Conservation (phyloP, 2,797 vertebrate genomes). For the Callimico goeldii region DNA sequence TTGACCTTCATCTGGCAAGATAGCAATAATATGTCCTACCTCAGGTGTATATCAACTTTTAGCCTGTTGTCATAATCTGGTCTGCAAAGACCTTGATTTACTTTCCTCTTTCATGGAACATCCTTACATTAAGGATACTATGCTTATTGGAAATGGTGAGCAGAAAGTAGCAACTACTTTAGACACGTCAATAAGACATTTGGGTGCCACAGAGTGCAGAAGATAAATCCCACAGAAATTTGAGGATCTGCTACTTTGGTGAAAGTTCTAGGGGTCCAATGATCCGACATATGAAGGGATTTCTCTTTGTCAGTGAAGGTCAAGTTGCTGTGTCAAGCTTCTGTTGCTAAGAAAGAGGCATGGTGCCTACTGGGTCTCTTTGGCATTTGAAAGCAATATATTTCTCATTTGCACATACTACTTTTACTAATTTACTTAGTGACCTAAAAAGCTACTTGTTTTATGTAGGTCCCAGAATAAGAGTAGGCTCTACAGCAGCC, state of each 20-base stretch:
- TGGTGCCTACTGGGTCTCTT: neutral
- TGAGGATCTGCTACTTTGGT: constrained; percentile 7
- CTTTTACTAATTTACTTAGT: constrained; percentile 38
- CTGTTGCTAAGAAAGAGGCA: neutral
- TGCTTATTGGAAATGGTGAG: neutral
- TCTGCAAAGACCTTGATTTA: neutral
- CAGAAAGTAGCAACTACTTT: neutral
- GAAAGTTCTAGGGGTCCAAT: constrained; percentile 7
- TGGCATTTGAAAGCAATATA: neutral
- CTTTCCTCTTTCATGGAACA: neutral
- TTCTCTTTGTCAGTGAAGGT: constrained; percentile 28
- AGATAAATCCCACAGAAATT: constrained; percentile 7
- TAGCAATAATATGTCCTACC: neutral
- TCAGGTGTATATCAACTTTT: neutral
- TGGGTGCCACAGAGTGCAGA: neutral
- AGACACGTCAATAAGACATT: neutral
- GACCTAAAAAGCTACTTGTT: constrained; percentile 54
- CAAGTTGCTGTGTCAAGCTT: neutral
- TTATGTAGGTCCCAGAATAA: constrained; percentile 32
- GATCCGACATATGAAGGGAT: constrained; percentile 20
- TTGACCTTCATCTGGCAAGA: neutral
- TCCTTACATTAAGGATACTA: neutral
- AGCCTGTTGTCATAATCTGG: neutral
- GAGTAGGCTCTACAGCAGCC: constrained; percentile 5
- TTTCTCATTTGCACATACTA: neutral